Evolutionary conservation across 1,140 invertebrate species (phyloP), one percentile per base, ranked within the genome.

Genomic region (Coboldia fuscipes): DNA sequence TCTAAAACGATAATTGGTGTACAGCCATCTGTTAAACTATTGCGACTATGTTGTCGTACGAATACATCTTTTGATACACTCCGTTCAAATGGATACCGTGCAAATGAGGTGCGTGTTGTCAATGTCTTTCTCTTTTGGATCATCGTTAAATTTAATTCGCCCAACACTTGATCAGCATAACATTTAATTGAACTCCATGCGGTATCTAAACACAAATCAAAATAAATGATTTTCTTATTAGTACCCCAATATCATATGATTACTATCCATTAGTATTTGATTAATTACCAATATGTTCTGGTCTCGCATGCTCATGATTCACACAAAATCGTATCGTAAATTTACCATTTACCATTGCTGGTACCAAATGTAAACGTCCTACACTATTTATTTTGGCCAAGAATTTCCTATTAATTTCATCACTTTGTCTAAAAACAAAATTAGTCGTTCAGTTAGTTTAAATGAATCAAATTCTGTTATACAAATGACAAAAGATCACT

Each of bases 361-460:
- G 84, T 20, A 89, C 83, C 82, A 93, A 85, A 50, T 90, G 83
- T 15, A 93, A 58, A 45, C 78, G 75, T 3, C 85, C 83, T 0
- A 80, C 82, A 9, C 78, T 77, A 50, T 94, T 94, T 31, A 94
- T 80, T 28, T 70, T 68, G 0, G 79, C 75, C 22, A 93, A 46
- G 2, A 94, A 54, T 34, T 75, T 72, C 50, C 85, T 73, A 46
- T 86, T 92, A 2, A 80, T 50, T 31, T 65, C 62, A 47, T 93
- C 80, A 8, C 62, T 67, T 6, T 72, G 75, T 49, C 67, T 44
- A 24, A 33, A 37, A 35, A 18, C 33, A 30, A 30, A 30, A 34
- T 20, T 4, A 37, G 27, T 4, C 17, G 14, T 10, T 28, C 36
- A 30, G 12, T 24, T 28, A 12, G 19, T 7, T 23, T 24, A 37